A percentile compares a stretch with the other conserved stretches of the same genome.
These are phyloP conservation scores for Ceryle rudis DNA, from an alignment of 2,797 vertebrate species.

Conservation along the genomic window DNA sequence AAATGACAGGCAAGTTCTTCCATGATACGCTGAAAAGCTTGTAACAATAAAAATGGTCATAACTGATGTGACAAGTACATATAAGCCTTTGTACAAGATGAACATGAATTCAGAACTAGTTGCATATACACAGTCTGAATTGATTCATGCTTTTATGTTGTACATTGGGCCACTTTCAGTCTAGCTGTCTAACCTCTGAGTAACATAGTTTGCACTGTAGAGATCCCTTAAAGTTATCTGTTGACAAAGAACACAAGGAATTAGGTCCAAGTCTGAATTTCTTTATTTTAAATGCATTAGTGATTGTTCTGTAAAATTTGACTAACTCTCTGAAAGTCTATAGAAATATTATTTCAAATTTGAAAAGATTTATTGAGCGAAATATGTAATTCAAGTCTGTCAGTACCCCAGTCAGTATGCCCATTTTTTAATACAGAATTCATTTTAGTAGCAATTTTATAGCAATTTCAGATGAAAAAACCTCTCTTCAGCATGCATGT, in stretches of 20 bases:
- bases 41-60: neutral
- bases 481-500: neutral
- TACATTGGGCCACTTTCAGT: neutral
- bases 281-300: conserved; percentile 11
- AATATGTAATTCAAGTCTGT: neutral
- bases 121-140: neutral
- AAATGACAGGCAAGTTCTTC: neutral
- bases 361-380: neutral
- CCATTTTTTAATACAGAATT: neutral
- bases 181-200: neutral
- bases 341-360: conserved; percentile 22
- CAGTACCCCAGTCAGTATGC: neutral
- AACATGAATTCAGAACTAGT: neutral
- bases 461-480: neutral
- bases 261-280: neutral
- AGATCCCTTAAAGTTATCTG: neutral
- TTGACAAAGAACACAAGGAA: neutral
- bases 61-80: neutral
- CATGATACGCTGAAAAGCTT: neutral
- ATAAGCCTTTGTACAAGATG: neutral
- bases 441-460: neutral
- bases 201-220: neutral
- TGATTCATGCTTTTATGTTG: neutral
- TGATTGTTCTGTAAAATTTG: neutral
- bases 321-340: neutral